A percentile compares a stretch with the other conserved stretches of the same genome.
phyloP scores from a whole-genome alignment of 2,113 vertebrate genomes.

The Serinus canaria region DNA sequence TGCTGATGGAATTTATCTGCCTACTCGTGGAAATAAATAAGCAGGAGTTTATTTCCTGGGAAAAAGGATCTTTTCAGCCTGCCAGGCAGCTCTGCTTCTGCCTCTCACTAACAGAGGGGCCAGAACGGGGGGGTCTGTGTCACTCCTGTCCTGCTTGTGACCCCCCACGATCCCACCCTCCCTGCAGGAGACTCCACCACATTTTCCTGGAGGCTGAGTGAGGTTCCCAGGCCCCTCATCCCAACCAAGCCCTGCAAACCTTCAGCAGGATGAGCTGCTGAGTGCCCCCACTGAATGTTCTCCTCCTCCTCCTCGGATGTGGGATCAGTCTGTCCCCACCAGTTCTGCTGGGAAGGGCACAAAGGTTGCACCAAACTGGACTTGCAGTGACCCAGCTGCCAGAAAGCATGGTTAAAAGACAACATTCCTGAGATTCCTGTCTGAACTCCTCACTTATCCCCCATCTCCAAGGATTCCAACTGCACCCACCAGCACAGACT shows the following conservation, averaged over 20 bases:
- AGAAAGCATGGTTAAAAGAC: background rate
- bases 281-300: background rate
- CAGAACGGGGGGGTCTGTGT: fast-evolving
- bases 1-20: background rate
- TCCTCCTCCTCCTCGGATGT: background rate
- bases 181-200: background rate
- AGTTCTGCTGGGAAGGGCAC: background rate
- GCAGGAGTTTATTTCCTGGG: background rate
- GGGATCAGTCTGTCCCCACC: background rate
- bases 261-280: background rate
- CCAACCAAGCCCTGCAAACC: background rate
- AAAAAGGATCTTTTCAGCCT: background rate
- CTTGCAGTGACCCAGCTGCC: background rate
- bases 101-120: fast-evolving
- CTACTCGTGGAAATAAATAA: background rate
- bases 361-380: background rate
- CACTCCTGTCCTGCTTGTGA: background rate
- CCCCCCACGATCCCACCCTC: fast-evolving
- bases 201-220: background rate
- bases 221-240: background rate
- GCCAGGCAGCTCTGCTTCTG: background rate
- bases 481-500: background rate
- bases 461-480: background rate
- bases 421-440: background rate
- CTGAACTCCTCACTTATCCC: background rate